Percentiles rank a stretch among this genome's conserved stretches.
Evolutionary conservation across 1,140 invertebrate species (phyloP).

Genomic region (Yoshiicerus persimilis): DNA sequence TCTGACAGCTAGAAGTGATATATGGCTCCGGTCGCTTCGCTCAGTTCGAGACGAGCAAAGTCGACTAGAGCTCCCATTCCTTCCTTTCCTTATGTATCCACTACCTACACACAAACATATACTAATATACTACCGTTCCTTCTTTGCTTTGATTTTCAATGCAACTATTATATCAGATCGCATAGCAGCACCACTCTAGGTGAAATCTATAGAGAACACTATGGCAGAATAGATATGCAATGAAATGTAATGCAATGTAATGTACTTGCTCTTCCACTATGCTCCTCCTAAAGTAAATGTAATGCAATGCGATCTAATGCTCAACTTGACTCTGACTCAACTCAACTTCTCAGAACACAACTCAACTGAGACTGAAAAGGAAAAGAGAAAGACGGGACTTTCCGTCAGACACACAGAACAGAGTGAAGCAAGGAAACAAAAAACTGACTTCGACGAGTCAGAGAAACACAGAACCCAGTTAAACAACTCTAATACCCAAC

Average conservation of each 20-base stretch:
- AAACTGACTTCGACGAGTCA: background rate
- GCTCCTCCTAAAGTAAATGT: background rate
- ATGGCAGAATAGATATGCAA: background rate
- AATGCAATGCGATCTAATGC: constrained; percentile 16
- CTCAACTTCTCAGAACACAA: constrained; percentile 34
- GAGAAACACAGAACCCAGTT: background rate
- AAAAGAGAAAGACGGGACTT: constrained; percentile 27
- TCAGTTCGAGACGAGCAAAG: constrained; percentile 7
- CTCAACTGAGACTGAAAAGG: constrained; percentile 18
- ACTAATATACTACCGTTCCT: too few relatives aligned
- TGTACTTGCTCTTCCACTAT: background rate
- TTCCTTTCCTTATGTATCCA: background rate
- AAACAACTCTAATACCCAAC: background rate
- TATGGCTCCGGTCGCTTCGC: constrained; percentile 42
- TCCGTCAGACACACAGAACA: background rate
- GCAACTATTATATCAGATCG: background rate
- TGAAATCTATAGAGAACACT: background rate
- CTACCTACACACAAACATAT: background rate
- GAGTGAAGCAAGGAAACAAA: background rate
- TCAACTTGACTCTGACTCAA: constrained; percentile 19
- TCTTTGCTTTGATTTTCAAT: background rate
- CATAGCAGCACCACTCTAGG: background rate
- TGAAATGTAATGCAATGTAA: constrained; percentile 15
- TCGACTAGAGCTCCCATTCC: background rate
- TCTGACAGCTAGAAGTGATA: constrained; percentile 49